Conservation (phyloP, 2,113 vertebrate genomes). For the Oceanites oceanicus region DNA sequence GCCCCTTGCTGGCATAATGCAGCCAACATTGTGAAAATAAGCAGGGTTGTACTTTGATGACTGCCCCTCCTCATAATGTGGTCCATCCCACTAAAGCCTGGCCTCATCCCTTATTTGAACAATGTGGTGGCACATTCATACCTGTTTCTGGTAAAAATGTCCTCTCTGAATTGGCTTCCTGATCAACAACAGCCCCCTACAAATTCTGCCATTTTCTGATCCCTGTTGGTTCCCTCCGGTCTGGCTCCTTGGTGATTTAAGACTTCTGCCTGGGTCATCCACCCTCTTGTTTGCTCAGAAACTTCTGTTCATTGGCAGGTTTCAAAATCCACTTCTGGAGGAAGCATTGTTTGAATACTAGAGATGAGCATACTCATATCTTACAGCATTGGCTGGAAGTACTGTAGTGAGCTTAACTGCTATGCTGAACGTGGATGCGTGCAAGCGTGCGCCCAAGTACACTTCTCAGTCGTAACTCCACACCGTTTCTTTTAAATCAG, state of each 20-base stretch:
- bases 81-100: neutral
- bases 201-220: neutral
- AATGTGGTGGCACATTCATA: neutral
- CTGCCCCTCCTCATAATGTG: neutral
- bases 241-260: neutral
- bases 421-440: accelerated
- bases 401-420: neutral
- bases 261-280: neutral
- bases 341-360: neutral
- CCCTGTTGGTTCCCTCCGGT: neutral
- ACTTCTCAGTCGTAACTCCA: neutral
- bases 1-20: neutral
- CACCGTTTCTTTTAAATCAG: neutral
- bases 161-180: neutral
- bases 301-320: neutral
- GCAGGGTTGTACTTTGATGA: neutral
- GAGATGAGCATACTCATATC: neutral
- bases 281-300: neutral
- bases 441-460: accelerated
- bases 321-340: neutral
- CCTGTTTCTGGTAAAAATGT: neutral
- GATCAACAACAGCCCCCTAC: neutral
- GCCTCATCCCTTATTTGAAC: neutral
- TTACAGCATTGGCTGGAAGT: neutral
- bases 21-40: neutral